Percentiles rank a stretch among this genome's conserved stretches.
Conservation (phyloP, 2,113 vertebrate species). For the Alosa alosa region DNA sequence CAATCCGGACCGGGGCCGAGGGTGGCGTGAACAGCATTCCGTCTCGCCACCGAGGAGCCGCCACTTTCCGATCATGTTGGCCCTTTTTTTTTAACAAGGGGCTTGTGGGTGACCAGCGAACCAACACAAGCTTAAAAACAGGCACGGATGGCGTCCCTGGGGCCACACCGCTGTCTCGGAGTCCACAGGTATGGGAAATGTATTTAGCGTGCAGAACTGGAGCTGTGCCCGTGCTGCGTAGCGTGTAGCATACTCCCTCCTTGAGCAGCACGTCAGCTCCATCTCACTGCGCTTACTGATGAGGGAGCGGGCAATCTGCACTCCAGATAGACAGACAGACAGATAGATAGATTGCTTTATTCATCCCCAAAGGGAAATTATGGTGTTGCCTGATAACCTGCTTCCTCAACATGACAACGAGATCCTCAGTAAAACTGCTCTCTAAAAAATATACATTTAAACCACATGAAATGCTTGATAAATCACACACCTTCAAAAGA, state of each 20-base stretch:
- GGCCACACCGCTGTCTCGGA: not conserved
- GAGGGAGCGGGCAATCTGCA: too few species aligned
- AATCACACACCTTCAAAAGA: too few species aligned
- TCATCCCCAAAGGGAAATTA: too few species aligned
- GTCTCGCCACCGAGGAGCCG: not conserved
- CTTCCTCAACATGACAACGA: too few species aligned
- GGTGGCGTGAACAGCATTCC: constrained; percentile 6
- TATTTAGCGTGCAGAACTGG: constrained; percentile 18
- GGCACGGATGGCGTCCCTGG: constrained; percentile 10
- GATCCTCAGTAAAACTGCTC: too few species aligned
- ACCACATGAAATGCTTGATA: too few species aligned
- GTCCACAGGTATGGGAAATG: constrained; percentile 31
- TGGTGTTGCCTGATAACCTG: too few species aligned
- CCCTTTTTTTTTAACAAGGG: not conserved
- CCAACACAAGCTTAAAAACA: not conserved
- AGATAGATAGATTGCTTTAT: too few species aligned
- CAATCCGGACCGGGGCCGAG: not conserved
- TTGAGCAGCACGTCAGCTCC: too few species aligned
- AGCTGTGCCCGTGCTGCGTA: not conserved
- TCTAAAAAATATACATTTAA: too few species aligned
- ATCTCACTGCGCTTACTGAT: too few species aligned
- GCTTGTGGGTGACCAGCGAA: not conserved
- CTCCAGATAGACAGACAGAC: too few species aligned
- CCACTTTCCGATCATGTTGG: not conserved
- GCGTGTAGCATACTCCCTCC: not conserved